These are phyloP conservation scores for Galerucella calmariensis DNA, from an alignment of 2,888 invertebrate genomes.

Conservation along the genomic window DNA sequence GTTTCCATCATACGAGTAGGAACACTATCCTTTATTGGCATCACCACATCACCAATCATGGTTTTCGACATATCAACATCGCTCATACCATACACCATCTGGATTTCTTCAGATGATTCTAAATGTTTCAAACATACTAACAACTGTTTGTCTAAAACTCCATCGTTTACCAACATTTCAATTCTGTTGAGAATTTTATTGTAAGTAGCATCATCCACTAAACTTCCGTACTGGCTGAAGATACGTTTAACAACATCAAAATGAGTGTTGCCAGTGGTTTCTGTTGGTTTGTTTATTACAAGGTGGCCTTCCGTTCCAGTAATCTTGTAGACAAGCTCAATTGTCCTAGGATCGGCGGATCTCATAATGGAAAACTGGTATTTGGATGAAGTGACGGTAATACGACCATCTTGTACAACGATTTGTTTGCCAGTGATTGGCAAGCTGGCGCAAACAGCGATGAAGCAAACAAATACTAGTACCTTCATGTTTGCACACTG, in stretches of 20 bases:
- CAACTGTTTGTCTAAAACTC: constrained; percentile 6
- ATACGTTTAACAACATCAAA: not conserved
- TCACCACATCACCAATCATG: constrained; percentile 1
- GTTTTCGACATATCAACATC: not conserved
- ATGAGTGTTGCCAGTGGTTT: constrained; percentile 11
- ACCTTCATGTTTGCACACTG: constrained; percentile 16
- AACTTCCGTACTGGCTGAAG: constrained; percentile 1
- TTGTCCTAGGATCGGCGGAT: constrained; percentile 19
- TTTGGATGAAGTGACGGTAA: constrained; percentile 33
- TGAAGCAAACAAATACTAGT: constrained; percentile 6
- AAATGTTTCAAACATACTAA: not conserved
- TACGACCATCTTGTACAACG: constrained; percentile 44
- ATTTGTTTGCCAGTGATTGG: not conserved
- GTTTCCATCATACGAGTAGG: not conserved
- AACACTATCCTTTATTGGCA: not conserved
- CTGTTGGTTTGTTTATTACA: constrained; percentile 28
- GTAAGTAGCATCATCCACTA: constrained; percentile 12
- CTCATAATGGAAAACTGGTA: constrained; percentile 30
- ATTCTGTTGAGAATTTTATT: not conserved
- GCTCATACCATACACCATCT: not conserved
- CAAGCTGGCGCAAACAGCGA: constrained; percentile 9
- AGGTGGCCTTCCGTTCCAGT: not conserved
- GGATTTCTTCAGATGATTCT: not conserved
- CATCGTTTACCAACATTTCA: constrained; percentile 5
- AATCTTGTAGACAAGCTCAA: constrained; percentile 33